A percentile compares a stretch with the other conserved stretches of the same genome.
These are phyloP conservation scores for Ephialtes manifestator DNA, from an alignment of 2,888 invertebrate species.

Conservation along the genomic window DNA sequence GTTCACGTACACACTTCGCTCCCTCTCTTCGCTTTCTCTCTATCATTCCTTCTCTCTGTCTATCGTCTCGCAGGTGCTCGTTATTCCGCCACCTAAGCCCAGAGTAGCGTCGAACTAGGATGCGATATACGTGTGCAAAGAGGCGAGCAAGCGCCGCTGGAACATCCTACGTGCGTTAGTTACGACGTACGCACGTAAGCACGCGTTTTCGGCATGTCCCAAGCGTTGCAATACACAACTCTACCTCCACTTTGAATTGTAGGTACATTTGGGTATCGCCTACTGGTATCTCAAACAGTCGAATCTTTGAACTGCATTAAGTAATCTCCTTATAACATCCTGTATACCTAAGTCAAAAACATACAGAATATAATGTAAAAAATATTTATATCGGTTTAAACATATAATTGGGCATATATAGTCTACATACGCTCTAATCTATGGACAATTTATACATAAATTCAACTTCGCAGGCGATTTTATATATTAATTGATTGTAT, in stretches of 20 bases:
- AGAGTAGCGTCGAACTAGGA: conserved; percentile 55
- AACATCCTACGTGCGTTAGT: conserved; percentile 50
- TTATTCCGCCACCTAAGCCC: conserved; percentile 69
- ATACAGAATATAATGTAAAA: too few relatives aligned
- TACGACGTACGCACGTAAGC: conserved; percentile 42
- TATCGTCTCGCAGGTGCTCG: conserved; percentile 64
- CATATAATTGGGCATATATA: too few relatives aligned
- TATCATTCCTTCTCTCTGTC: conserved; percentile 33
- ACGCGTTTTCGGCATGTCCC: conserved; percentile 49
- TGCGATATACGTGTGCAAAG: conserved; percentile 47
- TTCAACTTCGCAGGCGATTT: too few relatives aligned
- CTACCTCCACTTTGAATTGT: neutral
- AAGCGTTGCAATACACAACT: conserved; percentile 36
- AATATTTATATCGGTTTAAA: too few relatives aligned
- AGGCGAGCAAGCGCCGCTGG: conserved; percentile 33
- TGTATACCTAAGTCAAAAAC: too few relatives aligned
- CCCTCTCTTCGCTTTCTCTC: conserved; percentile 35
- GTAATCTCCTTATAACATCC: too few relatives aligned
- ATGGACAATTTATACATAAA: too few relatives aligned
- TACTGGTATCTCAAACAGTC: neutral
- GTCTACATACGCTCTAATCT: too few relatives aligned
- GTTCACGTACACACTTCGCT: conserved; percentile 58
- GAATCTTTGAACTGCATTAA: neutral
- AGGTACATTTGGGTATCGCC: neutral
- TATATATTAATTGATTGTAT: too few relatives aligned